Evolutionary conservation across 2,797 vertebrate species (phyloP), one percentile per base, ranked within the genome.

Genomic region (Melanotaenia boesemani): DNA sequence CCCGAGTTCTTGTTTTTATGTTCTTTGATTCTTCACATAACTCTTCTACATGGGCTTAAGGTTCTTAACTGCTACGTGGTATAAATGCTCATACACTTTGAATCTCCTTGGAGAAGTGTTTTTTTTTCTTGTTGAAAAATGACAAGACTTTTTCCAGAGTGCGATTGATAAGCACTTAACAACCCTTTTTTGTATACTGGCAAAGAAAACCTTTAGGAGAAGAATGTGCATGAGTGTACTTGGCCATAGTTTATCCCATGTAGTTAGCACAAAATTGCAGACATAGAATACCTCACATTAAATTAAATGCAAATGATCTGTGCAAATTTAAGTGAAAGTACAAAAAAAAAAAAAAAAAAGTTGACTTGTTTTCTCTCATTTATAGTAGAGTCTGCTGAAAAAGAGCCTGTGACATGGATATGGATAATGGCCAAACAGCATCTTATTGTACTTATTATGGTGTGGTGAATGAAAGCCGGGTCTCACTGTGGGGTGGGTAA

Each of bases 71-170:
- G 72, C 70, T 63, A 28, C 50, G 54, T 48, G 15, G 41, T 63
- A 34, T 61, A 39, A 64, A 82, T 56, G 52, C 65, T 72, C 61
- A 57, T 71, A 69, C 62, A 80, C 78, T 57, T 83, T 81, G 67
- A 73, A 59, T 80, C 67, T 76, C 76, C 77, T 83, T 81, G 78
- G 44, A 67, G 30, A 62, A 76, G 69, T 67, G 36, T 26, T 61
- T 72, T 67, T 18, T 66, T 61, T 37, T 13, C 7, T n/a, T 48
- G 5, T 18, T 55, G 41, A 62, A 69, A 64, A 54, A 7, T 28
- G 22, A 56, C 2, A 26, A 34, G 26, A 26, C 61, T 18, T 68
- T 68, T 62, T 52, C 39, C 7, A 57, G 44, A 71, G 11, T 57
- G 52, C 63, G 55, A 72, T 26, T 70, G 77, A 82, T 84, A 70